These are phyloP conservation scores for Mola mola DNA, from an alignment of 2,113 vertebrate genomes.

Conservation along the genomic window DNA sequence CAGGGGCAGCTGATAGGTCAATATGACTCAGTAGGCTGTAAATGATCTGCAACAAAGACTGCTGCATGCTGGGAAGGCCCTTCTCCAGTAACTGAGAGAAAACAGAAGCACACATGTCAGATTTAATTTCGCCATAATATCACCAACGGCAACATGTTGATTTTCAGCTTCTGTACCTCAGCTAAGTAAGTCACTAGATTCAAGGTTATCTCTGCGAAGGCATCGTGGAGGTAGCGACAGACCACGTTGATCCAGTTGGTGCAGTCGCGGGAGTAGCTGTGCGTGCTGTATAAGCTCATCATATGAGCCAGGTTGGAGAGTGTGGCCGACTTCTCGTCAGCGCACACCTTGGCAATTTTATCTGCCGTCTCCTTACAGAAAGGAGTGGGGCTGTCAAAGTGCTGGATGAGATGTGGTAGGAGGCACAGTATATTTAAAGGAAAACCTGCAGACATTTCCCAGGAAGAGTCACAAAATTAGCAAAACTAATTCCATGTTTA, in stretches of 20 bases:
- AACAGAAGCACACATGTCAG: slow-evolving; percentile 10
- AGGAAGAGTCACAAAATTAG: neutral
- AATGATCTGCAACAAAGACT: slow-evolving; percentile 95
- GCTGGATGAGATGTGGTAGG: slow-evolving; percentile 96
- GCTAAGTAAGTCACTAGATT: slow-evolving; percentile 95
- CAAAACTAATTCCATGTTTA: neutral
- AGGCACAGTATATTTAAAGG: slow-evolving; percentile 98
- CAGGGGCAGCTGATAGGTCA: slow-evolving; percentile 93
- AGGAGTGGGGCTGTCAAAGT: slow-evolving; percentile 97
- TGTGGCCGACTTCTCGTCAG: slow-evolving; percentile 92
- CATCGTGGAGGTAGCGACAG: slow-evolving; percentile 95
- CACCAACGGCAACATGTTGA: neutral
- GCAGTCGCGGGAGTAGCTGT: slow-evolving; percentile 97
- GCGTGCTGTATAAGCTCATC: slow-evolving; percentile 98
- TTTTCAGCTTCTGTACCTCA: slow-evolving; percentile 82
- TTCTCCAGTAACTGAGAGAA: slow-evolving; percentile 91
- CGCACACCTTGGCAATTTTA: slow-evolving; percentile 95
- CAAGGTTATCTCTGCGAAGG: slow-evolving; percentile 93
- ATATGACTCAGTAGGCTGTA: slow-evolving; percentile 95
- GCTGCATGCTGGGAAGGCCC: slow-evolving; percentile 95
- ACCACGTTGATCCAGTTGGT: slow-evolving; percentile 99
- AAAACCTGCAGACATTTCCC: slow-evolving; percentile 84
- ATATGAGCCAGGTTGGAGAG: slow-evolving; percentile 97
- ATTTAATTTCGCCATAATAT: neutral
- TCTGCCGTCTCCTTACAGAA: slow-evolving; percentile 99